Conservation (phyloP, 1,140 invertebrate genomes). For the Drosophila leontia region DNA sequence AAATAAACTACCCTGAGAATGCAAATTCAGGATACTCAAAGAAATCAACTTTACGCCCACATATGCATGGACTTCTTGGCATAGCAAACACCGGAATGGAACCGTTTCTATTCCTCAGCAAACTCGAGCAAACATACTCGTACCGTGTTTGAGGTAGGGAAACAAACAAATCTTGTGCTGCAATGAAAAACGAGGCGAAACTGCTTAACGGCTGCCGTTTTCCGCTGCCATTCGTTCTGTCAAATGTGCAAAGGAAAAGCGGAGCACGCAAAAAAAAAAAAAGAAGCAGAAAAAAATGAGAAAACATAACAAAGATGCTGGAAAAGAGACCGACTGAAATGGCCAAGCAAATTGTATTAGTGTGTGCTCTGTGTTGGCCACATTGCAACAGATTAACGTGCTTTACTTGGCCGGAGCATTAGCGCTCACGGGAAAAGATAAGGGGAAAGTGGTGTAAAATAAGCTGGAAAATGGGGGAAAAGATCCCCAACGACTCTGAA, state of each 20-base stretch:
- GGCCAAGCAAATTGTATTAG: constrained; percentile 68
- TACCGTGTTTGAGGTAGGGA: constrained; percentile 12
- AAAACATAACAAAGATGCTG: constrained; percentile 30
- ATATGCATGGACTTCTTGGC: constrained; percentile 26
- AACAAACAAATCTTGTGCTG: constrained; percentile 67
- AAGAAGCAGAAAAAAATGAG: not conserved
- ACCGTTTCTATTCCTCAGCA: constrained; percentile 13
- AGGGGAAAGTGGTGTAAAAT: not conserved
- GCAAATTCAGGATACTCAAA: constrained; percentile 14
- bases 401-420: constrained; percentile 67
- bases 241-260: constrained; percentile 37
- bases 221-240: constrained; percentile 44
- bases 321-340: constrained; percentile 28
- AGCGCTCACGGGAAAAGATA: constrained; percentile 38
- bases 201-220: constrained; percentile 74
- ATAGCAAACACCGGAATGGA: not conserved
- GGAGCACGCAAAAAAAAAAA: constrained; percentile 39
- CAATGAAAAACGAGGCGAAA: constrained; percentile 80
- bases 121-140: constrained; percentile 29
- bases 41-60: constrained; percentile 15
- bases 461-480: not conserved
- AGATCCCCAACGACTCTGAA: not conserved
- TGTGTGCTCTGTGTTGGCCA: constrained; percentile 21
- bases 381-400: constrained; percentile 79
- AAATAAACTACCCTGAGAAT: constrained; percentile 6